A percentile compares a stretch with the other conserved stretches of the same genome.
phyloP scores from a whole-genome alignment of 2,797 vertebrate species.

The Pachyuromys duprasi region DNA sequence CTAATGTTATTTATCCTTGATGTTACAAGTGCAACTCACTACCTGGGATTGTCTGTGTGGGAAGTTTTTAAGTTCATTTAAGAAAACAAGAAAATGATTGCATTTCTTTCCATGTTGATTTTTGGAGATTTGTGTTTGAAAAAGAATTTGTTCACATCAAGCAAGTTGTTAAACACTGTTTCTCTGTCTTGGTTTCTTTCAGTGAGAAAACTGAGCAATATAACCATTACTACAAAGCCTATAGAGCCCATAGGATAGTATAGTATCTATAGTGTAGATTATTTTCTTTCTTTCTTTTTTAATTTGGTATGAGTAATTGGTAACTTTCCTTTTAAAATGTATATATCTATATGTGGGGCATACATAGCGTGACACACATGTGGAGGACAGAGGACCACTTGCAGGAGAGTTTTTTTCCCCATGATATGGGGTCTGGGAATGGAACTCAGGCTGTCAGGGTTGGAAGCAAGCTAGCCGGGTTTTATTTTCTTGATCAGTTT shows the following conservation, averaged over 20 bases:
- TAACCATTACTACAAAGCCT: not conserved
- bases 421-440: not conserved
- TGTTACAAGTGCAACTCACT: not conserved
- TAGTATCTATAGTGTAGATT: not conserved
- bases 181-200: not conserved
- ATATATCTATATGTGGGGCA: not conserved
- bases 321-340: not conserved
- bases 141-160: slow-evolving; percentile 24
- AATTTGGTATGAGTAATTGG: slow-evolving; percentile 28
- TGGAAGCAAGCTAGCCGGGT: not conserved
- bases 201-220: not conserved
- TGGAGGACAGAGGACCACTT: too few relatives aligned
- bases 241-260: not conserved
- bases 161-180: slow-evolving; percentile 5
- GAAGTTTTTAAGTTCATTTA: slow-evolving; percentile 47
- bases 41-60: not conserved
- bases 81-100: slow-evolving; percentile 20
- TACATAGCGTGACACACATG: not conserved
- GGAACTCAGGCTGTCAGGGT: not conserved
- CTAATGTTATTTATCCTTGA: slow-evolving; percentile 34
- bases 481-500: slow-evolving; percentile 35
- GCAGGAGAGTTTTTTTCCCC: not conserved
- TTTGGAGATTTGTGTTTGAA: slow-evolving; percentile 43
- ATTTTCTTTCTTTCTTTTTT: not conserved
- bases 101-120: not conserved